phyloP scores from a whole-genome alignment of 1,140 invertebrate genomes.

The Cherax quadricarinatus region DNA sequence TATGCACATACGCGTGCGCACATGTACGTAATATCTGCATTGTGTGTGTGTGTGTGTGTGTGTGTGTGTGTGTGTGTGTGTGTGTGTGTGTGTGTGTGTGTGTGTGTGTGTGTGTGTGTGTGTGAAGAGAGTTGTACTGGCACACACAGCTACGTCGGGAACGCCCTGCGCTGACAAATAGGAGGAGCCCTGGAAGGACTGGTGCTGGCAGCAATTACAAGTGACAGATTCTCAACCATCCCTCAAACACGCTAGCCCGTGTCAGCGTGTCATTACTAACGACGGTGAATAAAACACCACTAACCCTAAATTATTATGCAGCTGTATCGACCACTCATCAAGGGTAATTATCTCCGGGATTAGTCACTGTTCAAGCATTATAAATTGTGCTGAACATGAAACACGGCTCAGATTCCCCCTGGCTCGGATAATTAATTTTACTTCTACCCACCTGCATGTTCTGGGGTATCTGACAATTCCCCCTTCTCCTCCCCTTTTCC shows the following conservation, averaged over 20 bases:
- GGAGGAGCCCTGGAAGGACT: too few species aligned
- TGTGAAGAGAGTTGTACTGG: too few species aligned
- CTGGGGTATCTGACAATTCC: not conserved
- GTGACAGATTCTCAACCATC: conserved; percentile 37
- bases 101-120: too few species aligned
- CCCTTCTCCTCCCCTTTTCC: not conserved
- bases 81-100: too few species aligned
- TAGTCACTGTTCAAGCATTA: conserved; percentile 49
- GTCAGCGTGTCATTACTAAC: conserved; percentile 61
- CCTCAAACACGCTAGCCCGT: conserved; percentile 46
- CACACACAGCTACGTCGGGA: too few species aligned
- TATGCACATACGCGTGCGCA: too few species aligned
- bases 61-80: too few species aligned
- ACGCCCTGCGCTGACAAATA: too few species aligned
- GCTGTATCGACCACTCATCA: conserved; percentile 54
- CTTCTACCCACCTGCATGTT: not conserved
- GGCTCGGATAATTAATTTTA: not conserved
- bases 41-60: too few species aligned
- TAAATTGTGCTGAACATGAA: conserved; percentile 24
- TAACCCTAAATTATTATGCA: conserved; percentile 53
- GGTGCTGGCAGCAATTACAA: conserved; percentile 12
- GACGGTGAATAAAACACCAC: conserved; percentile 54
- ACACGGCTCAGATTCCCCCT: not conserved
- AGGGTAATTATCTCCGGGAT: conserved; percentile 36
- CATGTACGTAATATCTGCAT: too few species aligned